phyloP scores from a whole-genome alignment of 2,113 vertebrate species.

The Lepisosteus osseus region DNA sequence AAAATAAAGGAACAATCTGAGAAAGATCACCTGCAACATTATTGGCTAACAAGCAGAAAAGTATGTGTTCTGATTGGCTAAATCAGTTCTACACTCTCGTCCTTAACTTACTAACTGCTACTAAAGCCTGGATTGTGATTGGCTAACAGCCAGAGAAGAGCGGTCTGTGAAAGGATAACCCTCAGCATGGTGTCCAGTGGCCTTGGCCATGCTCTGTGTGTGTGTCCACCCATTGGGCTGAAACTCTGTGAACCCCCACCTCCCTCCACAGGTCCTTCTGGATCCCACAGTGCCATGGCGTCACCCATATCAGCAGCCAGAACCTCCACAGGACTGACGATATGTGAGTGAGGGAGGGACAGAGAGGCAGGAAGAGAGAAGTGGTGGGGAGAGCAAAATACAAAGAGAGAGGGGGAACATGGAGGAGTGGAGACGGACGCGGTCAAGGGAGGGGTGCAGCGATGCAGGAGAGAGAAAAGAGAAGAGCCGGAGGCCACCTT shows the following conservation, averaged over 20 bases:
- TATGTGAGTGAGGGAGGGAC: slow-evolving; percentile 61
- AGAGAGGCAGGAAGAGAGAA: not conserved
- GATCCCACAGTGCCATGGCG: slow-evolving; percentile 70
- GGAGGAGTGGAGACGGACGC: too few relatives aligned
- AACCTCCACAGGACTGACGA: slow-evolving; percentile 69
- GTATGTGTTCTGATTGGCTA: too few relatives aligned
- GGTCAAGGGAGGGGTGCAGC: too few relatives aligned
- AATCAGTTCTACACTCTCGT: too few relatives aligned
- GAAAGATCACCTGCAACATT: not conserved
- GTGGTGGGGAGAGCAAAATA: not conserved
- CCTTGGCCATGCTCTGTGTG: slow-evolving; percentile 29
- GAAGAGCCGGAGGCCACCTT: too few relatives aligned
- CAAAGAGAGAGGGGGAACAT: not conserved
- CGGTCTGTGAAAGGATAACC: slow-evolving; percentile 15
- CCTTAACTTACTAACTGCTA: too few relatives aligned
- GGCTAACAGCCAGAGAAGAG: slow-evolving; percentile 29
- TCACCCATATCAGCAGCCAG: slow-evolving; percentile 71
- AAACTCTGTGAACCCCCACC: slow-evolving; percentile 31
- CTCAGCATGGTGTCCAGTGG: slow-evolving; percentile 52
- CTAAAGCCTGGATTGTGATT: slow-evolving; percentile 19
- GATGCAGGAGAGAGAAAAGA: too few relatives aligned
- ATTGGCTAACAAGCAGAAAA: slow-evolving; percentile 7
- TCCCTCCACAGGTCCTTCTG: slow-evolving; percentile 67
- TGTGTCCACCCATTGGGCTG: not conserved
- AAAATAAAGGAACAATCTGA: too few relatives aligned